phyloP scores from a whole-genome alignment of 64 coral and sea anemone genomes.

The Actinia equina region DNA sequence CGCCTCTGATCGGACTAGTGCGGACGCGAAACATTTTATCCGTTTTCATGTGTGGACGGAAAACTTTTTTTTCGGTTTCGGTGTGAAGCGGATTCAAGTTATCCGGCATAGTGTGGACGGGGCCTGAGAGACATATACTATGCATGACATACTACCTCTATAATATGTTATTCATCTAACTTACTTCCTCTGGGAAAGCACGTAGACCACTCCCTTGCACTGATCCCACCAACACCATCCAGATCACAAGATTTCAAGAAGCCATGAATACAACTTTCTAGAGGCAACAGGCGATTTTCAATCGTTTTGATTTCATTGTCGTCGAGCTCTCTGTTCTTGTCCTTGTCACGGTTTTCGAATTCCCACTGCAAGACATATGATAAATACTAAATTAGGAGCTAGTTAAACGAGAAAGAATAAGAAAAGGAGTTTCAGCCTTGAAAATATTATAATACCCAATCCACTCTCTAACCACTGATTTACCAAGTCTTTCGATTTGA shows the following conservation, averaged over 20 bases:
- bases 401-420: not conserved
- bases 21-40: too few species aligned
- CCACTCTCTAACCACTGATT: too few species aligned
- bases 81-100: too few species aligned
- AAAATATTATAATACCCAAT: too few species aligned
- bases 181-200: slow-evolving; percentile 58
- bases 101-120: too few species aligned
- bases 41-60: too few species aligned
- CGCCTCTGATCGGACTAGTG: too few species aligned
- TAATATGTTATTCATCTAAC: not conserved
- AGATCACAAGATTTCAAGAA: slow-evolving; percentile 92
- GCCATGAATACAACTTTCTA: slow-evolving; percentile 66
- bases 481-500: too few species aligned
- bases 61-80: too few species aligned
- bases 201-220: slow-evolving; percentile 53
- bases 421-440: too few species aligned
- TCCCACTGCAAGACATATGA: slow-evolving; percentile 54
- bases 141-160: too few species aligned
- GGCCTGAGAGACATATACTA: too few species aligned
- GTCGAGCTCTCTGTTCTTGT: slow-evolving; percentile 64
- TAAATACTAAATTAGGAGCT: not conserved
- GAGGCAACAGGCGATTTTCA: slow-evolving; percentile 31
- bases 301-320: slow-evolving; percentile 41
- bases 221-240: slow-evolving; percentile 48
- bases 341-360: slow-evolving; percentile 55